Percentiles rank a stretch among this genome's conserved stretches.
phyloP scores from a whole-genome alignment of 2,797 vertebrate species.

The Sparus aurata region DNA sequence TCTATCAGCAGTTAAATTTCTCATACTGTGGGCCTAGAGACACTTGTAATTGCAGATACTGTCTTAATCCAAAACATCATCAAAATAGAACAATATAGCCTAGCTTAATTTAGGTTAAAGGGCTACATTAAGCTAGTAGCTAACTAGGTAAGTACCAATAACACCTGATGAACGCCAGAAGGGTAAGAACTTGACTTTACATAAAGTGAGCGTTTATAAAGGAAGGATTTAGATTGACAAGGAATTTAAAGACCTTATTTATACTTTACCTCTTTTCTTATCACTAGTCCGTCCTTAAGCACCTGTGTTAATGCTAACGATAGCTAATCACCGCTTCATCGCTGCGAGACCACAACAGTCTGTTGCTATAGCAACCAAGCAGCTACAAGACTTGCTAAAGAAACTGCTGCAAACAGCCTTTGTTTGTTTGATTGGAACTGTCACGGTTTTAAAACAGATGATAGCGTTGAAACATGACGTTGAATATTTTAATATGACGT shows the following conservation, averaged over 20 bases:
- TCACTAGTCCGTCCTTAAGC: background rate
- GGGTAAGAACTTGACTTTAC: background rate
- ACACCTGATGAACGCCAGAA: rapidly evolving
- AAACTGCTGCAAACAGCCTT: too few relatives aligned
- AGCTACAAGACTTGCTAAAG: background rate
- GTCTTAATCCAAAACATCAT: background rate
- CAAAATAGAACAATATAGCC: background rate
- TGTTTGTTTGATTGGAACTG: too few relatives aligned
- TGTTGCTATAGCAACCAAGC: conserved; percentile 62
- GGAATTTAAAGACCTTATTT: background rate
- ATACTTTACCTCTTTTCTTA: background rate
- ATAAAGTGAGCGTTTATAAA: background rate
- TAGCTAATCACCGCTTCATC: too few relatives aligned
- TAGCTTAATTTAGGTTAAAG: background rate
- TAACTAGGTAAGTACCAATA: background rate
- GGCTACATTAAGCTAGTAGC: background rate
- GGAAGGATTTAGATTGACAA: rapidly evolving
- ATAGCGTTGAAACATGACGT: background rate
- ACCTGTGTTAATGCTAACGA: too few relatives aligned
- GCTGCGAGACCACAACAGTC: too few relatives aligned
- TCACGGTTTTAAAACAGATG: too few relatives aligned
- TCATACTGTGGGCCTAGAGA: background rate
- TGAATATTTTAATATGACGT: background rate
- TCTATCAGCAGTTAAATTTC: background rate
- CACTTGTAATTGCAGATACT: background rate